Base-by-base conservation (phyloP, 2,113 vertebrate species). In the Alexandromys fortis region DNA sequence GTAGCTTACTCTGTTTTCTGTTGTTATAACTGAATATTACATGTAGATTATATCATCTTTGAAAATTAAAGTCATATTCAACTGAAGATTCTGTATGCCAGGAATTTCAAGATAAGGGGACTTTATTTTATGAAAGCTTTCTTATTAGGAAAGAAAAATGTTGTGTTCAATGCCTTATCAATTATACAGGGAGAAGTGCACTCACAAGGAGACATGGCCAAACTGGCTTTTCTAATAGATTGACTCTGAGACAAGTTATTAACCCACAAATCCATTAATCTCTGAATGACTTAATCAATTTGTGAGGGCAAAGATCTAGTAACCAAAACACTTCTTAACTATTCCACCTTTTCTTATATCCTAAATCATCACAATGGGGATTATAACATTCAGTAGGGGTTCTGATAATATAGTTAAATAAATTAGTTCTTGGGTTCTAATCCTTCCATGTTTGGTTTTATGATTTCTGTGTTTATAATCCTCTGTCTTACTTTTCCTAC, bases 391-490 rank as follows among this genome's bases (percentile, higher is more conserved):
- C 42, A 76, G 9, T 3, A 47, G 35, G 38, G 33, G 42, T 65
- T 49, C 45, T 55, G 33, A 77, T 11, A 52, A 45, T 11, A 38
- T 35, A 65, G 21, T 76, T 70, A 86, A 52, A 65, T 35, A 3
- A 67, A 28, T 11, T 35, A 33, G 17, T 28, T 7, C 70, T 42
- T 67, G 3, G 4, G 17, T 85, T 85, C 83, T 13, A 33, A 38
- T 70, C 1, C 1, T 58, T 90, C 7, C 0, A 2, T n/a, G 4
- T 45, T 5, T 4, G 16, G 10, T 85, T 30, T 28, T n/a, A 1
- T 1, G 17, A 49, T 85, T 79, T 47, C 19, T 47, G 0, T 47
- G 24, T 14, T 63, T 65, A 35, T 1, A 19, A n/a, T 11, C 61
- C 17, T 77, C 33, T 87, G 61, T 12, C 28, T n/a, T 12, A 22